Evolutionary conservation across 2,113 vertebrate genomes (phyloP).

Genomic region (Coregonus clupeaformis): DNA sequence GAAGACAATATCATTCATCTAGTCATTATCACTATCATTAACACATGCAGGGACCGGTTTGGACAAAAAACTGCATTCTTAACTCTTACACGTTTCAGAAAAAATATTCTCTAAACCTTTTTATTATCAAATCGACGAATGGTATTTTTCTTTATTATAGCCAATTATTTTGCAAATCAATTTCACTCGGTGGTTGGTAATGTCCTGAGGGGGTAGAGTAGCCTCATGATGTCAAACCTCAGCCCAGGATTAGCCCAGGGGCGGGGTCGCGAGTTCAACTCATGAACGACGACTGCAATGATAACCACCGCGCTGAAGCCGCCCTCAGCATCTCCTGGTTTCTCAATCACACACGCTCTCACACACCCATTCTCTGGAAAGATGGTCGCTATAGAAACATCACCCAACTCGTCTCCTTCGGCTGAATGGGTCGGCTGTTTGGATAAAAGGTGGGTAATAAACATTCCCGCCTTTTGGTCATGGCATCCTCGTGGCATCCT

Average conservation of each 20-base stretch:
- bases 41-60: no score
- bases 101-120: no score
- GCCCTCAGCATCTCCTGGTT: slow-evolving; percentile 42
- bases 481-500: slow-evolving; percentile 21
- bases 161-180: no score
- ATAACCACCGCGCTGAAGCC: slow-evolving; percentile 47
- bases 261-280: slow-evolving; percentile 56
- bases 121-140: no score
- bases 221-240: no score
- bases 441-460: slow-evolving; percentile 87
- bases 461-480: slow-evolving; percentile 14
- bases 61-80: no score
- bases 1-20: no score
- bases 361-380: slow-evolving; percentile 64
- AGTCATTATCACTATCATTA: no score
- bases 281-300: slow-evolving; percentile 62
- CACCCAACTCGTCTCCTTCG: slow-evolving; percentile 79
- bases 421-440: slow-evolving; percentile 93
- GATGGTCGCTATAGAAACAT: slow-evolving; percentile 91
- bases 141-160: no score
- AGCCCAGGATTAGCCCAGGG: not conserved
- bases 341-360: slow-evolving; percentile 23
- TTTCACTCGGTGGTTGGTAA: no score
- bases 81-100: no score
- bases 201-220: no score